Evolutionary conservation across 35 echinoderm and acorn worm species (phyloP).

Genomic region (Eucidaris tribuloides): DNA sequence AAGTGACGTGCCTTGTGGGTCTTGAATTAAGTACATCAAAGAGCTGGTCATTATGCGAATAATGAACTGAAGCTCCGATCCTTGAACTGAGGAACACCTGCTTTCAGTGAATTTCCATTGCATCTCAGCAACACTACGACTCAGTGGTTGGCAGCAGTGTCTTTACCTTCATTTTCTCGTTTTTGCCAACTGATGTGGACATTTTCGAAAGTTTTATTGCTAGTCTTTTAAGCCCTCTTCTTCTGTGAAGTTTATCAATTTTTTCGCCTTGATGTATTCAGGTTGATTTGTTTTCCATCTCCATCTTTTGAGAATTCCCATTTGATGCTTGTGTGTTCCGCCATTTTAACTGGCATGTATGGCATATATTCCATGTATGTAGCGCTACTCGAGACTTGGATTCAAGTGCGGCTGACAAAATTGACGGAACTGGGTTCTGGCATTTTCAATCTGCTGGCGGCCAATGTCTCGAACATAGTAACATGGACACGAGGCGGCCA

Average conservation of each 20-base stretch:
- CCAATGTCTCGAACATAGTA: slow-evolving; percentile 41
- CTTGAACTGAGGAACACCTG: slow-evolving; percentile 23
- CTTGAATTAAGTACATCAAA: slow-evolving; percentile 75
- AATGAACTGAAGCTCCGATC: slow-evolving; percentile 50
- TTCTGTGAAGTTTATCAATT: slow-evolving; percentile 34
- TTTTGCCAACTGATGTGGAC: slow-evolving; percentile 39
- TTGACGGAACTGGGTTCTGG: neutral
- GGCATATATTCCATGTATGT: slow-evolving; percentile 34
- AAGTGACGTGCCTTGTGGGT: slow-evolving; percentile 22
- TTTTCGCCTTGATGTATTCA: slow-evolving; percentile 3
- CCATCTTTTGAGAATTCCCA: neutral
- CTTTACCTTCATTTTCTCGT: slow-evolving; percentile 41
- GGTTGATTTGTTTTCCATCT: neutral
- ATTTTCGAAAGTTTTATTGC: slow-evolving; percentile 7
- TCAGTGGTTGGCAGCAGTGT: slow-evolving; percentile 35
- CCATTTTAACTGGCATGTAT: slow-evolving; percentile 40
- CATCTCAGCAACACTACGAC: slow-evolving; percentile 55
- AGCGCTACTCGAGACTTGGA: neutral
- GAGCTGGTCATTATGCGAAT: slow-evolving; percentile 39
- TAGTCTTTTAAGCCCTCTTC: slow-evolving; percentile 29
- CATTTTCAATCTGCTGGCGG: slow-evolving; percentile 13
- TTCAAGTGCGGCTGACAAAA: slow-evolving; percentile 47
- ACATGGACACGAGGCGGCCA: slow-evolving; percentile 53
- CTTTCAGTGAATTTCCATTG: slow-evolving; percentile 17
- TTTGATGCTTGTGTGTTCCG: neutral